phyloP scores from a whole-genome alignment of 2,888 invertebrate genomes.

The Volucella inanis region DNA sequence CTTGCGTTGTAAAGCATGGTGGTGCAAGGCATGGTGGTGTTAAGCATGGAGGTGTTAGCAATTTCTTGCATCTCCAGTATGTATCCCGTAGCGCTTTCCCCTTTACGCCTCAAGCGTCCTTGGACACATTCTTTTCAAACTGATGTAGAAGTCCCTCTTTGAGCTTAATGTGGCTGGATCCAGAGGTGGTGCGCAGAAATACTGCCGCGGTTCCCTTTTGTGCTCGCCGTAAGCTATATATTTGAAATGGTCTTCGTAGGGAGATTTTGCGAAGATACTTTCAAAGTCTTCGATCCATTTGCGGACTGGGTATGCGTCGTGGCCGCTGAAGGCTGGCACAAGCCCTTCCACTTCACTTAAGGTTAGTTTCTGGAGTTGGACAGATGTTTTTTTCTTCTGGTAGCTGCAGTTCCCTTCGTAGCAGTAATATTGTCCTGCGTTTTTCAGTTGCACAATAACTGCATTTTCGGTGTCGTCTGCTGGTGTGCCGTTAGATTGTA shows the following conservation, averaged over 20 bases:
- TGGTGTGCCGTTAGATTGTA: background rate
- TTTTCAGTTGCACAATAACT: slow-evolving; percentile 5
- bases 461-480: slow-evolving; percentile 5
- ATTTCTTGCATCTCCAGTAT: too few species aligned
- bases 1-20: too few species aligned
- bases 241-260: background rate
- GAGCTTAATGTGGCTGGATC: background rate
- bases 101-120: background rate
- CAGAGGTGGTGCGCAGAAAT: background rate
- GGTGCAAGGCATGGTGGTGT: too few species aligned
- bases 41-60: too few species aligned
- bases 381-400: background rate
- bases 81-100: too few species aligned
- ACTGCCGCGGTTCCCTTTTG: background rate
- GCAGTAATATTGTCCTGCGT: background rate
- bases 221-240: background rate
- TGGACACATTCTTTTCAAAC: background rate
- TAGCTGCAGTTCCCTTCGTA: background rate
- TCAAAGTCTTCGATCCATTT: too few species aligned
- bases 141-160: background rate
- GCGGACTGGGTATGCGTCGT: background rate
- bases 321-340: too few species aligned
- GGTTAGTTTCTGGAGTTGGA: background rate
- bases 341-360: background rate
- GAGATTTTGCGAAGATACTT: too few species aligned